Base-by-base conservation (phyloP, 2,797 vertebrate species). In the Artibeus lituratus region DNA sequence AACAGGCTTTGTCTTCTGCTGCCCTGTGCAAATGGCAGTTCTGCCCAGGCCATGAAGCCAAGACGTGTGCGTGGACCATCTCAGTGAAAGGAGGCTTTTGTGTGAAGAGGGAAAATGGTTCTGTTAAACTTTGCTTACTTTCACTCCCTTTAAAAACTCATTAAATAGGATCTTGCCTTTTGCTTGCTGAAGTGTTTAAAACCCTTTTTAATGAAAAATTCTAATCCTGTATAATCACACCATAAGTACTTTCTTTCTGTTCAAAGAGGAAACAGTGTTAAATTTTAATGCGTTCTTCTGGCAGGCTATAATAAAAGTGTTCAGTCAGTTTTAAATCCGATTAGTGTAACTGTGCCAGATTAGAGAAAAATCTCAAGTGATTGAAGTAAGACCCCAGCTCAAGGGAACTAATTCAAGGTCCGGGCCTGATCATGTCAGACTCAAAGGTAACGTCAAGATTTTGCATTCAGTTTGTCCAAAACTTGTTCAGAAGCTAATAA, bases 211-310 rank as follows among this genome's bases (percentile, higher is more conserved):
- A 97, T 96, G 95, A 97, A 97, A 98, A 97, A 87, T 47, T 90
- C 35, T 98, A 98, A 98, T 97, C 96, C 91, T 96, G 37, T 97
- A 96, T 97, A 98, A 98, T 98, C 98, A 96, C 94, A 94, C 91
- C 96, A 81, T 94, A 97, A 97, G 93, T 92, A 70, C 94, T 96
- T 91, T 98, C 96, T 98, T 96, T 97, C 94, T 98, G 73, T 98
- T 98, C 95, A 97, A 96, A 97, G 87, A 93, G 92, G 97, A 98
- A 98, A 97, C 88, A 95, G 77, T 96, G 96, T 96, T 98, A 98
- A 96, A 97, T 93, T 94, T 97, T 98, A 98, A 98, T 96, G 94
- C 89, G 96, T 97, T 91, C 93, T 74, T 96, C 95, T 96, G 78
- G 86, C 96, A 97, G 85, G 80, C 85, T 98, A 49, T 97, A 97